Evolutionary conservation across 2,797 vertebrate species (phyloP).

Genomic region (Ciconia nigra): DNA sequence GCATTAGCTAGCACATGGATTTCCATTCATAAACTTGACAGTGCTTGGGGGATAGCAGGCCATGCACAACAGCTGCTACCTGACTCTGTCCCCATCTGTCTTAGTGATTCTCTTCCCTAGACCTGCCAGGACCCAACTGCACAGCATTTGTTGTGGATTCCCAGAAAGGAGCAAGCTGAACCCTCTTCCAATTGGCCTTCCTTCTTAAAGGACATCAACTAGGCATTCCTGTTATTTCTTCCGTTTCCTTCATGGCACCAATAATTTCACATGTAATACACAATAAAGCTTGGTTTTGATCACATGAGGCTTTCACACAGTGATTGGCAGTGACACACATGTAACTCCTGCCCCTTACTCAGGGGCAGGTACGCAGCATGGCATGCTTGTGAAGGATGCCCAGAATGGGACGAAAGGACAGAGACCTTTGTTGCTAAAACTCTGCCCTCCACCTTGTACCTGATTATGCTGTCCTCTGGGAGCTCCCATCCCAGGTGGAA

Average conservation of each 20-base stretch:
- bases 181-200: not conserved
- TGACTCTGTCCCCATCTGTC: not conserved
- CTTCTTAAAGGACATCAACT: not conserved
- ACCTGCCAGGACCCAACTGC: not conserved
- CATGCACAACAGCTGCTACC: not conserved
- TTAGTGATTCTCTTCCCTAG: not conserved
- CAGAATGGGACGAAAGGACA: not conserved
- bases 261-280: not conserved
- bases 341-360: not conserved
- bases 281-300: not conserved
- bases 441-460: not conserved
- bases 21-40: not conserved
- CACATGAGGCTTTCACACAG: not conserved
- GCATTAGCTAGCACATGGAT: not conserved
- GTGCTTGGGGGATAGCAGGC: not conserved
- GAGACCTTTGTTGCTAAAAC: not conserved
- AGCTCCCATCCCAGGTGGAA: not conserved
- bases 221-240: not conserved
- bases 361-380: rapidly evolving
- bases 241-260: not conserved
- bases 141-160: not conserved
- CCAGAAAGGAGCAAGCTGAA: not conserved
- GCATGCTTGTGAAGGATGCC: not conserved
- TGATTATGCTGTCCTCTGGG: too few species aligned
- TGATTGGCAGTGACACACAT: not conserved